phyloP scores from a whole-genome alignment of 2,888 invertebrate genomes.

The Abrostola tripartita region DNA sequence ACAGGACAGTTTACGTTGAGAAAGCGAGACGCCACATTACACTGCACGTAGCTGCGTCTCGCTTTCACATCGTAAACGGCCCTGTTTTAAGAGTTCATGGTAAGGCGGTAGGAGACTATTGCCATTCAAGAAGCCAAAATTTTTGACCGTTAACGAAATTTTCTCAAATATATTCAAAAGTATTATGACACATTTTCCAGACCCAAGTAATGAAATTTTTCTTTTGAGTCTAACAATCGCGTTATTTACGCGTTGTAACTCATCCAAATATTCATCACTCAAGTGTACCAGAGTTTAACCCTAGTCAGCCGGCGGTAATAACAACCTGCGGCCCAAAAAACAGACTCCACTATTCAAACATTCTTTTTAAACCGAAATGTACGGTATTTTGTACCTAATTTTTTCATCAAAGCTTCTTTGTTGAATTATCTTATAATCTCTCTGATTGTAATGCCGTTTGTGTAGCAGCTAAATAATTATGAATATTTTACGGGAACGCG shows the following conservation, averaged over 20 bases:
- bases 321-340: constrained; percentile 56
- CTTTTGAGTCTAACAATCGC: too few relatives aligned
- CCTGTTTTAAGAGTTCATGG: too few relatives aligned
- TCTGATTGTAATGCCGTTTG: constrained; percentile 41
- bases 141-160: too few relatives aligned
- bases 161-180: too few relatives aligned
- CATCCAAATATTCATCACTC: constrained; percentile 21
- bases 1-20: too few relatives aligned
- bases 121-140: too few relatives aligned
- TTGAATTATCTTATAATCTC: constrained; percentile 11
- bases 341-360: constrained; percentile 51
- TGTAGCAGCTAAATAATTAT: constrained; percentile 14
- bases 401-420: constrained; percentile 33
- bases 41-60: too few relatives aligned
- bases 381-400: constrained; percentile 19
- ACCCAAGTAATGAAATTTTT: too few relatives aligned
- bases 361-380: constrained; percentile 16
- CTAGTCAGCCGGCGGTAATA: constrained; percentile 56
- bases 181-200: too few relatives aligned
- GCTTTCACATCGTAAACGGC: too few relatives aligned
- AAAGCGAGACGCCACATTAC: too few relatives aligned
- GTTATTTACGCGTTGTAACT: background rate
- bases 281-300: constrained; percentile 11
- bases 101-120: too few relatives aligned
- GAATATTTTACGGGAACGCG: constrained; percentile 11